A percentile compares a stretch with the other conserved stretches of the same genome.
Conservation (phyloP, 2,113 vertebrate species). For the Hirundichthys speculiger region DNA sequence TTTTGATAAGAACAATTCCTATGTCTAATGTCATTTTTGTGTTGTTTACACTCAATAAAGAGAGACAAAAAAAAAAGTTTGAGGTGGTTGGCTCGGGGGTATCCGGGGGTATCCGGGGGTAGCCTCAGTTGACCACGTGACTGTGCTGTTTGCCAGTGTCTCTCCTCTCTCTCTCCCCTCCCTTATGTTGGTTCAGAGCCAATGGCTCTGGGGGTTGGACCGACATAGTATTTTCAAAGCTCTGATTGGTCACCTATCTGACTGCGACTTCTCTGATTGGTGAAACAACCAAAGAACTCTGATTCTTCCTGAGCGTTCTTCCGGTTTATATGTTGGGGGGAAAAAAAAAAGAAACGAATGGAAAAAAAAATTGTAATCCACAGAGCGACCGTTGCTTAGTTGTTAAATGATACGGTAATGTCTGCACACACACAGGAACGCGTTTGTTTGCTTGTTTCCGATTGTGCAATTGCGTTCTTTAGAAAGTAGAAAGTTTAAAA, state of each 20-base stretch:
- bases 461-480: background rate
- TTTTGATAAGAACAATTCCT: too few relatives aligned
- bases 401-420: conserved; percentile 62
- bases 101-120: too few relatives aligned
- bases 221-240: background rate
- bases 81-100: too few relatives aligned
- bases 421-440: background rate
- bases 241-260: conserved; percentile 37
- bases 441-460: conserved; percentile 2
- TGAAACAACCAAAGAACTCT: conserved; percentile 16
- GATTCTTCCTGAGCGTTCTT: conserved; percentile 52
- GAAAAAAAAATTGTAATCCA: conserved; percentile 74
- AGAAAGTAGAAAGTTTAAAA: conserved; percentile 37
- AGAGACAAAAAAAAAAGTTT: too few relatives aligned
- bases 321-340: conserved; percentile 74
- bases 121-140: too few relatives aligned
- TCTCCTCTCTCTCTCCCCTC: too few relatives aligned
- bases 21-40: too few relatives aligned
- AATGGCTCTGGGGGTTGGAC: background rate
- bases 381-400: conserved; percentile 50
- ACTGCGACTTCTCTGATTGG: conserved; percentile 40
- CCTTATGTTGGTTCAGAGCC: background rate
- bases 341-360: conserved; percentile 79
- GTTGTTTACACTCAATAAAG: too few relatives aligned
- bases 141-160: too few relatives aligned